A percentile compares a stretch with the other conserved stretches of the same genome.
Conservation (phyloP, 1,140 invertebrate genomes). For the Ladona fulva region DNA sequence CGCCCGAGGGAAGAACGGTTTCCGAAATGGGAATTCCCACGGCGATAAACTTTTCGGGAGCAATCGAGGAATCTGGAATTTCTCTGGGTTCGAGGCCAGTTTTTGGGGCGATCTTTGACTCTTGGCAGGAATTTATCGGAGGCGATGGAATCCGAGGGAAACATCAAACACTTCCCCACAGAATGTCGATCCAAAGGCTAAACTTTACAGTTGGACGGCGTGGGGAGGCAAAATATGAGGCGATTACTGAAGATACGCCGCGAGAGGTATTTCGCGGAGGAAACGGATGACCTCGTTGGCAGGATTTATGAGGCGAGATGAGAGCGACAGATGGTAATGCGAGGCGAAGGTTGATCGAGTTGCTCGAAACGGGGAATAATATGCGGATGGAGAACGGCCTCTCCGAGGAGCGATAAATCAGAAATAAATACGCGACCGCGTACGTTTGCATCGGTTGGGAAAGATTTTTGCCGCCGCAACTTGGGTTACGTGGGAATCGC, state of each 20-base stretch:
- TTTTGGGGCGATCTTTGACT: neutral
- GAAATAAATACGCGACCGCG: too few relatives aligned
- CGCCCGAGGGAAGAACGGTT: neutral
- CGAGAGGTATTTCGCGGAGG: neutral
- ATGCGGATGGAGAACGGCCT: too few relatives aligned
- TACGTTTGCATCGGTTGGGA: too few relatives aligned
- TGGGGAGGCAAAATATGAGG: too few relatives aligned
- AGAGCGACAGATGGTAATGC: neutral
- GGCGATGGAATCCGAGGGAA: slow-evolving; percentile 1
- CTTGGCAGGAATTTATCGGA: neutral
- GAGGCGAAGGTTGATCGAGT: neutral
- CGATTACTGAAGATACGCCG: too few relatives aligned
- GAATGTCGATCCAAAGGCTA: neutral
- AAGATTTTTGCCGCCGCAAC: too few relatives aligned
- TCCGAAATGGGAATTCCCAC: neutral
- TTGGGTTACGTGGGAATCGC: too few relatives aligned
- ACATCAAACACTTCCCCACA: neutral
- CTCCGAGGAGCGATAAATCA: too few relatives aligned
- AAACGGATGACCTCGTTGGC: neutral
- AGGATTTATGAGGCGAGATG: slow-evolving; percentile 4
- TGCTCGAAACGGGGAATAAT: neutral
- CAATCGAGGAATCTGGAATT: neutral
- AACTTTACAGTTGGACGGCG: neutral
- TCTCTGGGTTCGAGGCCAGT: neutral
- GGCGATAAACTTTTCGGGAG: neutral